Percentiles rank a stretch among this genome's conserved stretches.
Evolutionary conservation across 2,888 invertebrate species (phyloP).

Genomic region (Poecilus cupreus): DNA sequence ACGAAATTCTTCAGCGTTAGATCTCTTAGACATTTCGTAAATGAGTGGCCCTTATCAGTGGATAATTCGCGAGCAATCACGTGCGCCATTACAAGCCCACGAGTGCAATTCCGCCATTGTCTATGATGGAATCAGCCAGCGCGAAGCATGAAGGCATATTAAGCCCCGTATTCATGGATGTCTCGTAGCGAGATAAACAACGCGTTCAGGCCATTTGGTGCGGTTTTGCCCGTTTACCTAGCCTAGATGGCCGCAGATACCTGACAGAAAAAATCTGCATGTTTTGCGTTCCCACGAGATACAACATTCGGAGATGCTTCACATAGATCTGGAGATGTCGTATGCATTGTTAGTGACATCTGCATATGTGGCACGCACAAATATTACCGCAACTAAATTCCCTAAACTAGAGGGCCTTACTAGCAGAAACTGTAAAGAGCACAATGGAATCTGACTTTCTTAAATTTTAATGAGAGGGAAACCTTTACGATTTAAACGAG

Average conservation of each 20-base stretch:
- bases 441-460: no score
- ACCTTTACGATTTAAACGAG: no score
- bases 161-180: constrained; percentile 55
- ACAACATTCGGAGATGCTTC: constrained; percentile 20
- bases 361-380: neutral
- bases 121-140: constrained; percentile 10
- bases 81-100: constrained; percentile 36
- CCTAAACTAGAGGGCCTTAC: neutral
- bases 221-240: neutral
- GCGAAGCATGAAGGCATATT: constrained; percentile 34
- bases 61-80: constrained; percentile 31
- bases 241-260: constrained; percentile 39
- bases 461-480: no score
- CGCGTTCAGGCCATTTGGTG: constrained; percentile 24
- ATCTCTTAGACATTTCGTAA: neutral
- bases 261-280: constrained; percentile 38
- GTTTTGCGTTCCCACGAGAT: constrained; percentile 44
- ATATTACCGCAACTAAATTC: neutral
- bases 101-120: constrained; percentile 18
- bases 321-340: constrained; percentile 21
- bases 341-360: neutral
- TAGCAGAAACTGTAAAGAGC: neutral
- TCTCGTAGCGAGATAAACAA: constrained; percentile 48
- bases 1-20: neutral
- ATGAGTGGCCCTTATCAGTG: constrained; percentile 8